Evolutionary conservation across 1,140 invertebrate species (phyloP).

Genomic region (Drosophila eugracilis): DNA sequence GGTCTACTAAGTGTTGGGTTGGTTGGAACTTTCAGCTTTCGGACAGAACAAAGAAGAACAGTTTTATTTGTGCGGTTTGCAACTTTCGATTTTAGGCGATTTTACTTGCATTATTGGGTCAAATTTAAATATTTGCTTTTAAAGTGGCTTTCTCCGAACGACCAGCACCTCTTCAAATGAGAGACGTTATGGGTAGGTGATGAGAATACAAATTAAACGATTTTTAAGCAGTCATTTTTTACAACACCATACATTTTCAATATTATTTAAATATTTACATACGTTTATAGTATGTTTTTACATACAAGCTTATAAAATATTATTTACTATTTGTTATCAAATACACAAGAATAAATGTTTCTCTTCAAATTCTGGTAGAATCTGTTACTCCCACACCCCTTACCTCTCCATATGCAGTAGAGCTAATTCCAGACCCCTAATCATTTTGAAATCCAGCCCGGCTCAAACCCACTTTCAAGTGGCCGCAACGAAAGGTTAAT

Average conservation of each 20-base stretch:
- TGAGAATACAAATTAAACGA: neutral
- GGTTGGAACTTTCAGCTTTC: neutral
- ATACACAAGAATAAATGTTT: neutral
- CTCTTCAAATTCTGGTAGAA: neutral
- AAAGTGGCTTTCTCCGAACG: conserved; percentile 44
- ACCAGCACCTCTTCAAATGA: conserved; percentile 4
- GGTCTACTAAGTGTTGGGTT: conserved; percentile 57
- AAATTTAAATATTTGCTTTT: conserved; percentile 29
- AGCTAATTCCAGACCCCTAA: too few species aligned
- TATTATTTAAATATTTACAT: too few species aligned
- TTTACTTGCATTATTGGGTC: conserved; percentile 59
- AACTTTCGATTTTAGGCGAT: conserved; percentile 74
- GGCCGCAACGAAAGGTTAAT: conserved; percentile 78
- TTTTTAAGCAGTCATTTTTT: neutral
- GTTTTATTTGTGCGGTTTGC: conserved; percentile 57
- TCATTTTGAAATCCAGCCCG: neutral
- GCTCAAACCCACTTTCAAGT: conserved; percentile 65
- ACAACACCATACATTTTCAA: too few species aligned
- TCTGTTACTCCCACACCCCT: neutral
- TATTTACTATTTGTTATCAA: too few species aligned
- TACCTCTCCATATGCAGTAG: too few species aligned
- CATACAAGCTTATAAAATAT: too few species aligned
- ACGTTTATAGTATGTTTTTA: too few species aligned
- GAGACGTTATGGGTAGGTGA: neutral
- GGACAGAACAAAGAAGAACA: conserved; percentile 35